Conservation (phyloP, 2,888 invertebrate species). For the Desoria tigrina region DNA sequence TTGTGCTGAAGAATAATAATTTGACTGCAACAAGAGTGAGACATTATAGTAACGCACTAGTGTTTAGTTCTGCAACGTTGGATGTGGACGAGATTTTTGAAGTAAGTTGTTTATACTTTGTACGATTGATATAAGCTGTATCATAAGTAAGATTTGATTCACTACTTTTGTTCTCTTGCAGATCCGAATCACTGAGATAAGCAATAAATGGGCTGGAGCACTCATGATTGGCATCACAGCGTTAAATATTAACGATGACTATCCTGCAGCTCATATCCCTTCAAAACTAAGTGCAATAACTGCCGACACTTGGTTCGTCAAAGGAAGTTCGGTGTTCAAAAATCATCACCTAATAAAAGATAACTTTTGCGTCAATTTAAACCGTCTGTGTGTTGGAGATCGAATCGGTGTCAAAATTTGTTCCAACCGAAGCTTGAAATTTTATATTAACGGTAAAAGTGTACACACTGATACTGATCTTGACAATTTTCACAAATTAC, state of each 20-base stretch:
- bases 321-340: conserved; percentile 70
- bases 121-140: too few relatives aligned
- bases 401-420: conserved; percentile 71
- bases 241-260: conserved; percentile 63
- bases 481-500: too few relatives aligned
- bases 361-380: conserved; percentile 72
- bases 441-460: conserved; percentile 81
- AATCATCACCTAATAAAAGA: conserved; percentile 68
- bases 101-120: conserved; percentile 53
- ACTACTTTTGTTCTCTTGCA: conserved; percentile 51
- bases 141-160: background rate
- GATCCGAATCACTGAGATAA: conserved; percentile 65
- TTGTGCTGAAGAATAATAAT: conserved; percentile 69
- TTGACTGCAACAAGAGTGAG: conserved; percentile 66
- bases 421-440: conserved; percentile 65
- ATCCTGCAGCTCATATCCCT: conserved; percentile 65
- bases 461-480: conserved; percentile 60
- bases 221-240: conserved; percentile 75
- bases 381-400: conserved; percentile 79
- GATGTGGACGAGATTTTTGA: conserved; percentile 77
- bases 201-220: conserved; percentile 70
- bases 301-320: conserved; percentile 55
- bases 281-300: conserved; percentile 60
- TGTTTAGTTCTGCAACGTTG: conserved; percentile 73
- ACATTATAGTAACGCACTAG: conserved; percentile 65